Conservation (phyloP, 1,140 invertebrate genomes). For the Drosophila sechellia region DNA sequence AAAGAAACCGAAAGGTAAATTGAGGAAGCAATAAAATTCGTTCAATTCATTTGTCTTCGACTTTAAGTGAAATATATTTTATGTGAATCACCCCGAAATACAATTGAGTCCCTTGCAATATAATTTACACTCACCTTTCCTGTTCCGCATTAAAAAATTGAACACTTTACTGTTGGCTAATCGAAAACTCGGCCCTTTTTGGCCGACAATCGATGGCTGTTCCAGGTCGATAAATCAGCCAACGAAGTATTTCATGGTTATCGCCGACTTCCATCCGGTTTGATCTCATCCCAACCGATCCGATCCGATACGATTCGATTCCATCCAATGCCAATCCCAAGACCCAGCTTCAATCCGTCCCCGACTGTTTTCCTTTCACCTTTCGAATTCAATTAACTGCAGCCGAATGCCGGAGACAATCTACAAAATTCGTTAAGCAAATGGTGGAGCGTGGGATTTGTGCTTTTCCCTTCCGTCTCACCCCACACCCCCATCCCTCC, state of each 20-base stretch:
- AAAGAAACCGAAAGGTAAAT: constrained; percentile 2
- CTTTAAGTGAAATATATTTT: constrained; percentile 8
- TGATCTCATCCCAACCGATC: constrained; percentile 5
- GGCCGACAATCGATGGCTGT: constrained; percentile 17
- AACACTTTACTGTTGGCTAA: constrained; percentile 38
- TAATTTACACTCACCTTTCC: constrained; percentile 16
- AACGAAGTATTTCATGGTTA: constrained; percentile 73
- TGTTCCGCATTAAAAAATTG: constrained; percentile 25
- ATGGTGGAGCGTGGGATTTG: constrained; percentile 74
- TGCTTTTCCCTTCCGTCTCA: background rate
- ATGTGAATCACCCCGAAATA: constrained; percentile 10
- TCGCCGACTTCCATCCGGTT: constrained; percentile 33
- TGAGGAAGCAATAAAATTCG: constrained; percentile 9
- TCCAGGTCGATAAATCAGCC: constrained; percentile 67
- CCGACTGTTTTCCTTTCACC: constrained; percentile 68
- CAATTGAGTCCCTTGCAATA: constrained; percentile 4
- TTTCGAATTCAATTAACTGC: constrained; percentile 83
- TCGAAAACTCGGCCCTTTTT: constrained; percentile 63
- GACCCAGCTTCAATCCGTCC: constrained; percentile 12
- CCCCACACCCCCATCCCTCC: too few relatives aligned
- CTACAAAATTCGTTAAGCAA: constrained; percentile 76
- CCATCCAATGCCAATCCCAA: constrained; percentile 26
- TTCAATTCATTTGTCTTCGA: constrained; percentile 1
- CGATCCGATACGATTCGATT: constrained; percentile 7
- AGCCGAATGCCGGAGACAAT: constrained; percentile 75